Evolutionary conservation across 2,797 vertebrate species (phyloP), one percentile per base, ranked within the genome.

Genomic region (Setipinna tenuifilis): DNA sequence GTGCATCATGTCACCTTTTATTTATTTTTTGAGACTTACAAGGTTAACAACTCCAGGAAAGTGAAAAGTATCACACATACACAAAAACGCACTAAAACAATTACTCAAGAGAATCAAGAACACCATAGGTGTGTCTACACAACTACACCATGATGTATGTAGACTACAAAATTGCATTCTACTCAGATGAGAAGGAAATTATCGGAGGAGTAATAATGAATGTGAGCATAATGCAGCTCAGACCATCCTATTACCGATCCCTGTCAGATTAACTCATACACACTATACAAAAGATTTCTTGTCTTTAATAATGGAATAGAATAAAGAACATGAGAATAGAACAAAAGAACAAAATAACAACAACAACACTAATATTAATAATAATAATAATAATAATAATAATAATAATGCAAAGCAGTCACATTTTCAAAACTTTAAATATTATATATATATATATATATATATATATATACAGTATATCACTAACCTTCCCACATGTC

Each of bases 231-330:
- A 41, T 61, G 0, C 23, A 61, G 54, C 46, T 84, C 6, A 23
- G 61, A 10, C 10, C 25, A 68, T 4, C 9, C n/a, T 25, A 68
- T 25, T 16, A 2, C 62, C 62, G 23, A 28, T 28, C 25, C 62
- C 62, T 25, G 82, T 31, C 58, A 71, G 46, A 85, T 82, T 71
- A 44, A 83, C 14, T 35, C 57, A 50, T 85, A 65, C 48, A 68
- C 58, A 62, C 48, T 83, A 83, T 46, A 75, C 68, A 84, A 80
- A 31, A 80, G 84, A 48, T 57, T n/a, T n/a, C n/a, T n/a, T n/a
- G n/a, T n/a, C n/a, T n/a, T n/a, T n/a, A n/a, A n/a, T n/a, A n/a
- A n/a, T n/a, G n/a, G n/a, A n/a, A n/a, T n/a, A n/a, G n/a, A n/a
- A n/a, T n/a, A n/a, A n/a, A n/a, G n/a, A n/a, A n/a, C n/a, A n/a